Evolutionary conservation across 1,140 invertebrate species (phyloP), one percentile per base, ranked within the genome.

Genomic region (Drosophila orosa): DNA sequence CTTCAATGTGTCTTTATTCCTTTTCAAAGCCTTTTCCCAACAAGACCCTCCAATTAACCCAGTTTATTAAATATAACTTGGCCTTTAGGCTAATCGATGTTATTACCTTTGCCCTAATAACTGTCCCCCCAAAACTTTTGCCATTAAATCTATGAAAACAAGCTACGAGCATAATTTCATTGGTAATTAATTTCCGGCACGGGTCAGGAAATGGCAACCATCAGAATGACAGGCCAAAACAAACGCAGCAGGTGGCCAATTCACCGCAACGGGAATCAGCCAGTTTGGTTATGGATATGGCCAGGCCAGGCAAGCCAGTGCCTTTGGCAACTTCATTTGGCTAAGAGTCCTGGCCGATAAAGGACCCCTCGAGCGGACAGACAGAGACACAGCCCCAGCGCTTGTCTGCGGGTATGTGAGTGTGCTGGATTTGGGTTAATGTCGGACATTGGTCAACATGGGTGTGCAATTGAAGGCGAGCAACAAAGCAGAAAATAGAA

Each of bases 401-500:
- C 63, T 19, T 52, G 40, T 48, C 17, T 60, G 39, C 45, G 19
- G 19, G 57, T 52, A 62, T 77, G 59, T 66, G 69, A 37, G 47
- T 79, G 45, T 39, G 27, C 59, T 63, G 84, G 84, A 89, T 89
- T 90, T 89, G 80, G 84, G 84, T 89, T 89, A 89, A 89, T 89
- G 84, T 89, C 76, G 80, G 33, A 55, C 85, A 61, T 89, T 72
- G 84, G 84, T 89, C 84, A 89, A 89, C 84, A 89, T 89, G 84
- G 84, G 84, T 89, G 84, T 84, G 84, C 79, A 80, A 69, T 80
- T 80, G 84, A 84, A 80, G 67, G 73, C 76, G 77, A 66, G 84
- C 84, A 84, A 84, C 80, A 87, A 87, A 87, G 84, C 84, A 84
- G 84, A 87, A 87, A 87, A 87, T 87, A 87, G 76, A 87, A 87